These are phyloP conservation scores for Prolemur simus DNA, from an alignment of 2,113 vertebrate species.

Conservation along the genomic window DNA sequence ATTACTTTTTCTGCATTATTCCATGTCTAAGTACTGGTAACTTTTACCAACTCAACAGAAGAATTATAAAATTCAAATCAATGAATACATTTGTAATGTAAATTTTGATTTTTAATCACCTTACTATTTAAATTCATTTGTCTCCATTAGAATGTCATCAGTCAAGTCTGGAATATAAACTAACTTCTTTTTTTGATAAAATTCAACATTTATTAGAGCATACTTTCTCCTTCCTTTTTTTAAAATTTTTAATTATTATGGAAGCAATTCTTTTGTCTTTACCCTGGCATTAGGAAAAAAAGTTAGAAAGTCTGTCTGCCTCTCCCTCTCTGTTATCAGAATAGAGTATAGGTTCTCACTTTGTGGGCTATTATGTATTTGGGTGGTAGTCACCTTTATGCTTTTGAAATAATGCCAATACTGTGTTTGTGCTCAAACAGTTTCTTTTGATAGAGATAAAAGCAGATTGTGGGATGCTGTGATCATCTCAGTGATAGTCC, in stretches of 20 bases:
- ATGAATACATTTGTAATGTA: background rate
- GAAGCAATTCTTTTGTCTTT: constrained; percentile 5
- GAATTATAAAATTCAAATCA: constrained; percentile 6
- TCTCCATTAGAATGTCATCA: background rate
- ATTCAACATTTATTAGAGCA: no score
- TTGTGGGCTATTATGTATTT: constrained; percentile 13
- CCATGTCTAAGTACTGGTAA: background rate
- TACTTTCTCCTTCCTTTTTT: no score
- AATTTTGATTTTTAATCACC: background rate
- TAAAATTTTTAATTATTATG: no score
- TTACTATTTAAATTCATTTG: background rate
- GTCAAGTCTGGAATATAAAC: constrained; percentile 8
- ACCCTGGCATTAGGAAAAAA: background rate
- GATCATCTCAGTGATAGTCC: constrained; percentile 48
- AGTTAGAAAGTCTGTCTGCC: background rate
- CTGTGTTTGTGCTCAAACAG: constrained; percentile 13
- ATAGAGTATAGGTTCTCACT: constrained; percentile 40
- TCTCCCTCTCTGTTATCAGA: background rate
- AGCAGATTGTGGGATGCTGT: constrained; percentile 27
- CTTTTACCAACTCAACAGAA: background rate
- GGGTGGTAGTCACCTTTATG: constrained; percentile 20
- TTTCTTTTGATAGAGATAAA: constrained; percentile 69
- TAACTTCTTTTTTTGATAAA: background rate
- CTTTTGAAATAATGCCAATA: constrained; percentile 25
- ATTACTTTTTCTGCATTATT: background rate